These are phyloP conservation scores for Diogma glabrata DNA, from an alignment of 2,888 invertebrate genomes.

Conservation along the genomic window DNA sequence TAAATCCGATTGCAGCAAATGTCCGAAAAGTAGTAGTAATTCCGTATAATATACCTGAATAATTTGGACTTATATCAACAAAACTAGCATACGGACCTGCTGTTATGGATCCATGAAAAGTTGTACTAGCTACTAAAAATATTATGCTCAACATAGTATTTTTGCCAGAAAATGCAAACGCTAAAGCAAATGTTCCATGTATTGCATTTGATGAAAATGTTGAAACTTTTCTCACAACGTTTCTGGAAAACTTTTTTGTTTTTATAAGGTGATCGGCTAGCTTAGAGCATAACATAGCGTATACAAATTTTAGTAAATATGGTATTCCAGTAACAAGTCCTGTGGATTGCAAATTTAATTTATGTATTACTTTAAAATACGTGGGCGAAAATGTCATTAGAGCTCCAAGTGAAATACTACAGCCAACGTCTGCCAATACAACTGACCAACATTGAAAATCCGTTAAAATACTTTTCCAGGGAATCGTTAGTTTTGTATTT, in stretches of 20 bases:
- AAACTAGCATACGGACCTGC: constrained; percentile 53
- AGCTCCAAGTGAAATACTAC: constrained; percentile 57
- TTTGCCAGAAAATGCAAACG: constrained; percentile 50
- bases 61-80: constrained; percentile 55
- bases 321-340: constrained; percentile 53
- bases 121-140: constrained; percentile 48
- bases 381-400: constrained; percentile 58
- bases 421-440: constrained; percentile 51
- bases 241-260: constrained; percentile 43
- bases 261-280: constrained; percentile 47
- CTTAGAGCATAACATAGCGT: constrained; percentile 44
- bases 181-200: not conserved
- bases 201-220: constrained; percentile 40
- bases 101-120: constrained; percentile 52
- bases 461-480: constrained; percentile 48
- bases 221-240: constrained; percentile 52
- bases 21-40: too few species aligned
- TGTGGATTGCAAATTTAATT: constrained; percentile 51
- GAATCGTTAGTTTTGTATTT: constrained; percentile 35
- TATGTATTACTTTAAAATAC: constrained; percentile 56
- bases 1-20: constrained; percentile 48
- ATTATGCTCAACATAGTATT: constrained; percentile 45
- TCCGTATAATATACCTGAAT: constrained; percentile 46
- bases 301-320: constrained; percentile 46
- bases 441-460: constrained; percentile 53